Percentiles rank a stretch among this genome's conserved stretches.
These are phyloP conservation scores for Reticulitermes lucifugus DNA, from an alignment of 2,888 invertebrate species.

Conservation along the genomic window DNA sequence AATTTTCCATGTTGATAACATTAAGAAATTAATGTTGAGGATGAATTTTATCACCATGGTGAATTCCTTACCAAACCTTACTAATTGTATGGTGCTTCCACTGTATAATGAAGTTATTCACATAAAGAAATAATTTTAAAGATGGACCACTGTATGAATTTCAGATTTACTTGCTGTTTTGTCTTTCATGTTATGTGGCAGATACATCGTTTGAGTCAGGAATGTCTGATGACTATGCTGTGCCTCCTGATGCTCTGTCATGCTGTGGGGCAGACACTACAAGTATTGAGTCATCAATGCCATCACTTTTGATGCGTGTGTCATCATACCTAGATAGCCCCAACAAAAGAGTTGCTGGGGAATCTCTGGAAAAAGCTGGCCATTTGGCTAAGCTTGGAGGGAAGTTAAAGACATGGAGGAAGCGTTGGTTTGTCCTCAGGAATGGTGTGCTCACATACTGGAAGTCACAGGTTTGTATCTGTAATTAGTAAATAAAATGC, in stretches of 20 bases:
- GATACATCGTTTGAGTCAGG: constrained; percentile 94
- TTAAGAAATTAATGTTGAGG: no score
- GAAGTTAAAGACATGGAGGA: constrained; percentile 95
- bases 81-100: no score
- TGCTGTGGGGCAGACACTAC: constrained; percentile 73
- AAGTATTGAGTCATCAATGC: constrained; percentile 78
- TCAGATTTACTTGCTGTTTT: no score
- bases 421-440: constrained; percentile 95
- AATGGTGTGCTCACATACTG: constrained; percentile 94
- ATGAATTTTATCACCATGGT: no score
- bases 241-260: constrained; percentile 94
- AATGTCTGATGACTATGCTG: constrained; percentile 95
- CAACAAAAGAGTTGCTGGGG: constrained; percentile 61
- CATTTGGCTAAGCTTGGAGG: constrained; percentile 93
- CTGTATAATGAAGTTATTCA: no score
- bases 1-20: no score
- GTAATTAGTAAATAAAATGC: neutral
- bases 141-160: no score
- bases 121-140: no score
- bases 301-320: constrained; percentile 71
- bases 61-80: no score
- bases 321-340: constrained; percentile 64
- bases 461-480: constrained; percentile 80
- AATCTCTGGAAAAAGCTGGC: constrained; percentile 89
- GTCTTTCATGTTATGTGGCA: constrained; percentile 61